Percentiles rank a stretch among this genome's conserved stretches.
These are phyloP conservation scores for Megaleporinus macrocephalus DNA, from an alignment of 2,113 vertebrate species.

Conservation along the genomic window DNA sequence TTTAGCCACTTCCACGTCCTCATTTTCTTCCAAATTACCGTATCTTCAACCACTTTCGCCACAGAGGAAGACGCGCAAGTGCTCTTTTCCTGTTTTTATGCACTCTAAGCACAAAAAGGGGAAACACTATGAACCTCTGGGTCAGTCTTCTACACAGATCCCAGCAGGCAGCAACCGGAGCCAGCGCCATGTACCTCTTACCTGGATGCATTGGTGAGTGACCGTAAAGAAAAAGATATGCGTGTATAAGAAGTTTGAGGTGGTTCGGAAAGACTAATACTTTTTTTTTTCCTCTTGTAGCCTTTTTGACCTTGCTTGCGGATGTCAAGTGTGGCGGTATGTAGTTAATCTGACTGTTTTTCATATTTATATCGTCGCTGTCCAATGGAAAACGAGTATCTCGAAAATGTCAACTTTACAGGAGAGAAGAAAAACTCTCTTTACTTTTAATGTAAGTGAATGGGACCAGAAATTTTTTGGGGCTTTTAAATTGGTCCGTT, in stretches of 20 bases:
- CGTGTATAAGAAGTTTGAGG: neutral
- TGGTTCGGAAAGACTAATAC: neutral
- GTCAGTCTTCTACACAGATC: neutral
- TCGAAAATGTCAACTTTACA: too few species aligned
- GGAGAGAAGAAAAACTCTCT: too few species aligned
- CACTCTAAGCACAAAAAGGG: neutral
- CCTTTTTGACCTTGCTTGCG: constrained; percentile 12
- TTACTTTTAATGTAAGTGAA: too few species aligned
- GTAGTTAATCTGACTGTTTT: neutral
- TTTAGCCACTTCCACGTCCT: too few species aligned
- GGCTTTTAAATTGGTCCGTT: too few species aligned
- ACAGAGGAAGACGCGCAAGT: constrained; percentile 10
- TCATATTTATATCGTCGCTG: too few species aligned
- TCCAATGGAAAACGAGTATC: too few species aligned
- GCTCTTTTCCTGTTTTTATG: constrained; percentile 53
- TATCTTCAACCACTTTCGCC: neutral
- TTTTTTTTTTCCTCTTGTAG: neutral
- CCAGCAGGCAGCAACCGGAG: neutral
- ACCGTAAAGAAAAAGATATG: neutral
- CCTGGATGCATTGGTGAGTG: constrained; percentile 66
- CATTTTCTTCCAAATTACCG: neutral
- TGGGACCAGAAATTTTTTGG: too few species aligned
- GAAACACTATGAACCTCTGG: neutral
- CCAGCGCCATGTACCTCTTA: constrained; percentile 55
- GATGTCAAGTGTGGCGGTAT: constrained; percentile 12